Evolutionary conservation across 2,888 invertebrate genomes (phyloP), one percentile per base, ranked within the genome.

Genomic region (Drosophila siamana): DNA sequence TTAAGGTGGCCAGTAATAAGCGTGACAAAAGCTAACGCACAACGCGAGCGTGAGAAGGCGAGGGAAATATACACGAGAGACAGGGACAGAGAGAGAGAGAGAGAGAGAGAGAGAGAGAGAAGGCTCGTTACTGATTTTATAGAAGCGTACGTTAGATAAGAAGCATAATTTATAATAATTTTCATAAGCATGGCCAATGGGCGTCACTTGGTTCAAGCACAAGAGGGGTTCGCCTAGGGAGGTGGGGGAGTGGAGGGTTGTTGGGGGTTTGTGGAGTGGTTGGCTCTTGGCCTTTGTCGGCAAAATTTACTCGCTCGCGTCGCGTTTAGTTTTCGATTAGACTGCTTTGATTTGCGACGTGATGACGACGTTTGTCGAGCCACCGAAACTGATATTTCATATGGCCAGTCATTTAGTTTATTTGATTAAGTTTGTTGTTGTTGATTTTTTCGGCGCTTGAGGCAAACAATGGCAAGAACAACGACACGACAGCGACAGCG

Each of bases 251-350:
- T 13, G 26, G 16, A 11, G 15, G 0, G 1, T 19, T 9, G 9
- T 11, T 11, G 26, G 0, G 30, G 26, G 7, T 24, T 24, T 30
- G 28, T 15, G 3, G 46, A 40, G 44, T 30, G 26, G 33, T 22
- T 54, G 55, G 63, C 67, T 75, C 59, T 80, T 55, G 56, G 80
- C 83, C 80, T 89, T 91, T 90, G 90, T 90, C 90, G 91, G 91
- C 89, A 82, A 74, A 78, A 63, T 68, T 78, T 81, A 86, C 82
- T 75, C 86, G 78, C 55, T 75, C 68, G 68, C 61, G 56, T 78
- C 71, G 54, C 87, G 76, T 87, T 85, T 88, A 87, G 89, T 85
- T 88, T 88, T 84, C 84, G 89, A 84, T 84, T 88, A 84, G 88
- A 87, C 55, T 77, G 78, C 84, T 88, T 86, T 88, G 86, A 84